Conservation (phyloP, 2,797 vertebrate genomes). For the Poliocrania exsul region DNA sequence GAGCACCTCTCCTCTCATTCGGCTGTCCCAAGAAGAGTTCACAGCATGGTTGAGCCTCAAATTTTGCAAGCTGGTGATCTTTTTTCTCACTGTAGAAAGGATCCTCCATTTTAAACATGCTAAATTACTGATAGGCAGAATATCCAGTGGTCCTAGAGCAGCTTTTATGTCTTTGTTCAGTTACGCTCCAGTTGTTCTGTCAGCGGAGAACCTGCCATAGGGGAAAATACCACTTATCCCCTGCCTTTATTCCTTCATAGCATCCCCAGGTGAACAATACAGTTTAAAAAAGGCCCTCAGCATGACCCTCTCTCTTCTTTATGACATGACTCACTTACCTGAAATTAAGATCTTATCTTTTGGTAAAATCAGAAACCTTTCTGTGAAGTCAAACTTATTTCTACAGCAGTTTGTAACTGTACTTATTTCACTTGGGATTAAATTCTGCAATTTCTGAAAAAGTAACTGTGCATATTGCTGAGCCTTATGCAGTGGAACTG, state of each 20-base stretch:
- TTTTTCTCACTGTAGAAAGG: background rate
- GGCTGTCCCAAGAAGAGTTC: background rate
- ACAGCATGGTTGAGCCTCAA: background rate
- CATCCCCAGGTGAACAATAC: background rate
- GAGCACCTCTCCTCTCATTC: background rate
- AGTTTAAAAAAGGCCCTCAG: background rate
- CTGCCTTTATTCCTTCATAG: background rate
- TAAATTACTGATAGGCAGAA: background rate
- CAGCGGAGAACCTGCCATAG: conserved; percentile 23
- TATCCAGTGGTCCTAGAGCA: background rate
- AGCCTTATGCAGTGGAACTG: background rate
- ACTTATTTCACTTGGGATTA: background rate
- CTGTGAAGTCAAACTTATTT: background rate
- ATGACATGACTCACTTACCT: background rate
- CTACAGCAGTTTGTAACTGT: background rate
- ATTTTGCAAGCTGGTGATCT: background rate
- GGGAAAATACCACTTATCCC: conserved; percentile 25
- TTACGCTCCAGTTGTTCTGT: conserved; percentile 1
- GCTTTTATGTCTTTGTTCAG: conserved; percentile 20
- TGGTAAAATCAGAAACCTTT: conserved; percentile 7
- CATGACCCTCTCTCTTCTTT: background rate
- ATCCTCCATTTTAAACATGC: background rate
- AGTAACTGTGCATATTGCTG: background rate
- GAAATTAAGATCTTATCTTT: background rate
- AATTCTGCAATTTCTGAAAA: background rate